Percentiles rank a stretch among this genome's conserved stretches.
Conservation (phyloP, 2,888 invertebrate genomes). For the Strigamia transsilvanica region DNA sequence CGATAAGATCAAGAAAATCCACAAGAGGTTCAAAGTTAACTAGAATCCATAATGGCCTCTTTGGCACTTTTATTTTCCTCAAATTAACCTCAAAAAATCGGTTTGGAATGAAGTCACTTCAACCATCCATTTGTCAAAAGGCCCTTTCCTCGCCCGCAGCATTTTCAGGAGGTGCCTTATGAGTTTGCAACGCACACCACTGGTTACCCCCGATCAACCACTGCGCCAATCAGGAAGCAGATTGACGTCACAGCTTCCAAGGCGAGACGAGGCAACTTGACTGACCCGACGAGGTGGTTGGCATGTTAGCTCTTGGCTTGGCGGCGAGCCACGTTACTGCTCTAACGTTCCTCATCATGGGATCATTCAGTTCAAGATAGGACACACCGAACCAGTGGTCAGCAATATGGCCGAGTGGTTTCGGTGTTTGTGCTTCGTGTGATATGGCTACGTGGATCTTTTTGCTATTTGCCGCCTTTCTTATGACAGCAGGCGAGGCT, state of each 20-base stretch:
- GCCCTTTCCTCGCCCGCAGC: neutral
- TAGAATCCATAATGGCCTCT: conserved; percentile 9
- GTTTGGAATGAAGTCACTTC: neutral
- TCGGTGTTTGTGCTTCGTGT: conserved; percentile 32
- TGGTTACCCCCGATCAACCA: neutral
- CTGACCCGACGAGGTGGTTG: conserved; percentile 21
- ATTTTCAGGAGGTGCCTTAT: conserved; percentile 7
- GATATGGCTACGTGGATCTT: conserved; percentile 31
- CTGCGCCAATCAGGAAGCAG: conserved; percentile 6
- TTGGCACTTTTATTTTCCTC: neutral
- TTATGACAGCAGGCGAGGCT: conserved; percentile 13
- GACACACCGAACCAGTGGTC: conserved; percentile 22
- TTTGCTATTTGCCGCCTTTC: conserved; percentile 12
- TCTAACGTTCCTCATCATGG: conserved; percentile 4
- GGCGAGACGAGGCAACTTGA: neutral
- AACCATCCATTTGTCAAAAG: neutral
- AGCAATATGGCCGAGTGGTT: conserved; percentile 28
- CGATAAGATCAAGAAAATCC: neutral
- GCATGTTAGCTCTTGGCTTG: conserved; percentile 20
- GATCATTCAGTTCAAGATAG: neutral
- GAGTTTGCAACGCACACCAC: neutral
- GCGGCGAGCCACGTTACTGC: conserved; percentile 27
- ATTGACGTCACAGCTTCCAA: neutral
- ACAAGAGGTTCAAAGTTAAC: neutral
- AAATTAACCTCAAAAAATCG: neutral